These are phyloP conservation scores for Drosophila pallidifrons DNA, from an alignment of 1,140 invertebrate genomes.

Conservation along the genomic window DNA sequence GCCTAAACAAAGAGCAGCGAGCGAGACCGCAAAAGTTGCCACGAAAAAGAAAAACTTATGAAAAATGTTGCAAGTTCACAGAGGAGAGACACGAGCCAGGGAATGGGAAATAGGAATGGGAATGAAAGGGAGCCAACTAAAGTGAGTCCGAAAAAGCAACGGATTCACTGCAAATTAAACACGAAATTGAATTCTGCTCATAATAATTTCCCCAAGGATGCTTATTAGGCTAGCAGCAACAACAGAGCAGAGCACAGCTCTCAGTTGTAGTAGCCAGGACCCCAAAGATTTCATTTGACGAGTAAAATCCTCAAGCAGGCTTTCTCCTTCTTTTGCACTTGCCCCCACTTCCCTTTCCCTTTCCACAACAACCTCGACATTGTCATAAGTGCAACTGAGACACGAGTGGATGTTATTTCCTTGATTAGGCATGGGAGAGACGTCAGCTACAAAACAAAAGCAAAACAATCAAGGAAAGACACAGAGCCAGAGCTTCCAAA, in stretches of 20 bases:
- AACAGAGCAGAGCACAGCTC: background rate
- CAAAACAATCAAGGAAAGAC: constrained; percentile 46
- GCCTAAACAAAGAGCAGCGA: constrained; percentile 64
- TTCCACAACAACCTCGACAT: constrained; percentile 34
- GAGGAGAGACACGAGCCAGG: background rate
- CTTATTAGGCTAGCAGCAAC: constrained; percentile 63
- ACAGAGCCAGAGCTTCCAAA: constrained; percentile 12
- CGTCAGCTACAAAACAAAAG: background rate
- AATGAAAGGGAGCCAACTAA: constrained; percentile 8
- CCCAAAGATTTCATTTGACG: constrained; percentile 64
- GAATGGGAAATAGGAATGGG: too few relatives aligned
- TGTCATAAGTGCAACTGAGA: constrained; percentile 79
- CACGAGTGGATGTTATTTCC: constrained; percentile 60
- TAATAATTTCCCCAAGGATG: constrained; percentile 82
- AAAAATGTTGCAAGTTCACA: constrained; percentile 22
- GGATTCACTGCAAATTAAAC: constrained; percentile 82
- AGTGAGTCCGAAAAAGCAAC: constrained; percentile 52
- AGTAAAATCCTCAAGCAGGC: constrained; percentile 37
- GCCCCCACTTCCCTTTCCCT: background rate
- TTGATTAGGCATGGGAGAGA: constrained; percentile 64
- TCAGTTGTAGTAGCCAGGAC: constrained; percentile 17
- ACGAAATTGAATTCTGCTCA: constrained; percentile 81
- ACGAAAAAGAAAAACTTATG: constrained; percentile 31
- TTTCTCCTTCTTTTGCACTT: background rate
- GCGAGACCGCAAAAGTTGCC: constrained; percentile 40